These are phyloP conservation scores for Neria commutata DNA, from an alignment of 2,888 invertebrate species.

Conservation along the genomic window DNA sequence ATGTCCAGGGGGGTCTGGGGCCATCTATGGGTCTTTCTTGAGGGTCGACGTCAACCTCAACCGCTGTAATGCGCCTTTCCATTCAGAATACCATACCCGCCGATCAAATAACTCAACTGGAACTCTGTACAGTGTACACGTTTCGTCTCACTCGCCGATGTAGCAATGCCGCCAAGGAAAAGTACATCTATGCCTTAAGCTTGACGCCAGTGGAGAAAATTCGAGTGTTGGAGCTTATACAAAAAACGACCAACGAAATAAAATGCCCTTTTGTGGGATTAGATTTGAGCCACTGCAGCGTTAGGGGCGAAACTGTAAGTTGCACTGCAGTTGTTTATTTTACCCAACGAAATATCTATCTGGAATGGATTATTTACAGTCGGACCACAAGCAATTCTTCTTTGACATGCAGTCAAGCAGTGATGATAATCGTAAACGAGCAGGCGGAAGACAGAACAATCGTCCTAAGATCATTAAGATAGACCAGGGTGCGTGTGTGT, in stretches of 20 bases:
- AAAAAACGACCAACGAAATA: slow-evolving; percentile 86
- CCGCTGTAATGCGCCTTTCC: slow-evolving; percentile 5
- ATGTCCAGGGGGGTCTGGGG: too few relatives aligned
- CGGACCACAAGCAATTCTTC: slow-evolving; percentile 73
- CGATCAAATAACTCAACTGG: slow-evolving; percentile 73
- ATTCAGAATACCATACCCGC: slow-evolving; percentile 71
- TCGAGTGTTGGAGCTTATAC: slow-evolving; percentile 76
- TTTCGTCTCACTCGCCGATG: too few relatives aligned
- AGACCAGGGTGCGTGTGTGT: slow-evolving; percentile 67
- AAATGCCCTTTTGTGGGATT: slow-evolving; percentile 76
- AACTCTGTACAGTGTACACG: slow-evolving; percentile 77
- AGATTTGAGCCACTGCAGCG: slow-evolving; percentile 48
- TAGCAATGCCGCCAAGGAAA: slow-evolving; percentile 81
- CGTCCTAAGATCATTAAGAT: slow-evolving; percentile 66
- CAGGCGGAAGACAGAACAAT: slow-evolving; percentile 64
- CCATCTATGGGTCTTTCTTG: too few relatives aligned
- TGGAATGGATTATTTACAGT: slow-evolving; percentile 33
- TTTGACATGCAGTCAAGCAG: slow-evolving; percentile 79
- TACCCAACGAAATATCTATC: slow-evolving; percentile 7
- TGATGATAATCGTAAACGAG: slow-evolving; percentile 63
- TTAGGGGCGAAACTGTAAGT: slow-evolving; percentile 45
- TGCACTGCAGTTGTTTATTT: background rate
- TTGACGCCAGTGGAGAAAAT: slow-evolving; percentile 82
- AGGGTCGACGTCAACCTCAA: too few relatives aligned
- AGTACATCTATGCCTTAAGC: slow-evolving; percentile 92